Evolutionary conservation across 2,113 vertebrate genomes (phyloP).

Genomic region (Notarius lentiginosus): DNA sequence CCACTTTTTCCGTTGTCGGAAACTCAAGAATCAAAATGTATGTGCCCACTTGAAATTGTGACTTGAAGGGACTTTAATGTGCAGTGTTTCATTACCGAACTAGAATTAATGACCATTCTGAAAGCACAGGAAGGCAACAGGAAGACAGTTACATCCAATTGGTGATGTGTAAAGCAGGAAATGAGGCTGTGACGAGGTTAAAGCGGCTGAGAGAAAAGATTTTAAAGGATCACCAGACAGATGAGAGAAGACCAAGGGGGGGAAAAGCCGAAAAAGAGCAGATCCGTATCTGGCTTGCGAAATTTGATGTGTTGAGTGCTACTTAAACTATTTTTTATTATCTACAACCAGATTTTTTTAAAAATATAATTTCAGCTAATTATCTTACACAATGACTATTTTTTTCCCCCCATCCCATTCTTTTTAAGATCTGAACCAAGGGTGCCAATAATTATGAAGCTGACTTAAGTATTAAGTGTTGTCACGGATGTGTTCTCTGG

Average conservation of each 20-base stretch:
- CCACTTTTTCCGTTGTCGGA: neutral
- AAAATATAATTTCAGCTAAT: neutral
- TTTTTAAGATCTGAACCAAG: neutral
- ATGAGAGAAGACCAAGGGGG: neutral
- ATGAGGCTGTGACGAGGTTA: conserved; percentile 32
- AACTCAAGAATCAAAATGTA: neutral
- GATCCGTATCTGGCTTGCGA: neutral
- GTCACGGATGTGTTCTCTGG: neutral
- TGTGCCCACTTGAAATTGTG: neutral
- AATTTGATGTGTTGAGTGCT: neutral
- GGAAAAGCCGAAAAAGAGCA: neutral
- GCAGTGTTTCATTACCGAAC: neutral
- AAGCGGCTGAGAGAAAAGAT: conserved; percentile 4
- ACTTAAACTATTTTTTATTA: neutral
- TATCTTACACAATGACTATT: neutral
- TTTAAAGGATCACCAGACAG: neutral
- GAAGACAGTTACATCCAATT: neutral
- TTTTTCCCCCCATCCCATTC: neutral
- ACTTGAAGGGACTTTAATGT: neutral
- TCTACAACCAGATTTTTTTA: neutral
- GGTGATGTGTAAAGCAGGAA: conserved; percentile 9
- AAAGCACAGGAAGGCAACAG: neutral
- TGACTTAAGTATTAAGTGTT: neutral
- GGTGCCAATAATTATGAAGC: neutral
- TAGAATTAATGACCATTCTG: conserved; percentile 1